Evolutionary conservation across 2,797 vertebrate genomes (phyloP).

Genomic region (Coluber constrictor): DNA sequence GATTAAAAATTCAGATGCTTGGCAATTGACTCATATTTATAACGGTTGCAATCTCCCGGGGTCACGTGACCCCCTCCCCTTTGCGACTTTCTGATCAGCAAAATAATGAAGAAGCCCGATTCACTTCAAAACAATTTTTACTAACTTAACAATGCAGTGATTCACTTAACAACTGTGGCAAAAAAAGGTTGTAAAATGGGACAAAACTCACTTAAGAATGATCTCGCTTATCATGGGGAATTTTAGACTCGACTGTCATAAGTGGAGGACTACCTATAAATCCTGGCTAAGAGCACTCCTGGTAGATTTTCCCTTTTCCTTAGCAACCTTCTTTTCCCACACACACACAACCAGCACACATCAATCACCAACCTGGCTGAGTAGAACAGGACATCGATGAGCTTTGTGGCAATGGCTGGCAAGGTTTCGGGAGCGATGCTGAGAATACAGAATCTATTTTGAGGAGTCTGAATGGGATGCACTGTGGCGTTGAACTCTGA

Average conservation of each 20-base stretch:
- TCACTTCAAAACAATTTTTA: neutral
- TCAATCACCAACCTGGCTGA: constrained; percentile 77
- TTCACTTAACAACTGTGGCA: neutral
- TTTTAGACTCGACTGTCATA: neutral
- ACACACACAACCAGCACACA: no score
- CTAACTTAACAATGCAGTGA: neutral
- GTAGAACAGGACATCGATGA: constrained; percentile 95
- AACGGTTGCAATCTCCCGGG: neutral
- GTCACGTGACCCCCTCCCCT: neutral
- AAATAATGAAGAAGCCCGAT: neutral
- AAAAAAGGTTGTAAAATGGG: neutral
- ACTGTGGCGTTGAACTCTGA: constrained; percentile 80
- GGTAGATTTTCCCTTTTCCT: neutral
- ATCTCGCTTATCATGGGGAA: neutral
- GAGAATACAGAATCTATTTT: constrained; percentile 92
- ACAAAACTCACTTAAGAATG: neutral
- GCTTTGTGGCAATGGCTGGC: constrained; percentile 89
- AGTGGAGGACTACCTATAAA: neutral
- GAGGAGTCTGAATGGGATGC: constrained; percentile 91
- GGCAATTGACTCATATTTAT: neutral
- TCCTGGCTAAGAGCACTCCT: neutral
- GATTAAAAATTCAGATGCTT: neutral
- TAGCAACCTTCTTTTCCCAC: neutral
- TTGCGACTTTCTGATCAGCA: neutral
- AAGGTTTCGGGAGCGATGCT: constrained; percentile 90